Evolutionary conservation across 2,888 invertebrate species (phyloP), one percentile per base, ranked within the genome.

Genomic region (Microctonus aethiopoides): DNA sequence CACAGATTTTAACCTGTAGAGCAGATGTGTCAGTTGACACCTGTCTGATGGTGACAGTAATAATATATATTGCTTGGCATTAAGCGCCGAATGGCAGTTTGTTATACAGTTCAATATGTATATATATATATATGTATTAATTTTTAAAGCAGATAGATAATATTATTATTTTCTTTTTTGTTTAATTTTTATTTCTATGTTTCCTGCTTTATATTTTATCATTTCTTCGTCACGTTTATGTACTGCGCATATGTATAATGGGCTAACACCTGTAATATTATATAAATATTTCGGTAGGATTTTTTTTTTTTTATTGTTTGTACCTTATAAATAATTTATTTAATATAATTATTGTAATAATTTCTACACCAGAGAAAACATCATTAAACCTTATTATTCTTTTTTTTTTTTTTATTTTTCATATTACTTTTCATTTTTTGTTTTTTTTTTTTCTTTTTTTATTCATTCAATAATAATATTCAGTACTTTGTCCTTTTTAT

Each of bases 311-410:
- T 56, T 56, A 29, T 26, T 74, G 52, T 75, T 78, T 74, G 70
- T 79, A 80, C 75, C 76, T 72, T 79, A 79, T 81, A 83, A 77
- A 82, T 80, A 81, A 80, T 81, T 80, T 79, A 76, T 79, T 75
- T 73, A 77, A 77, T 80, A 78, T 79, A 78, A 79, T 80, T 78
- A 79, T 80, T 74, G 73, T 77, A 79, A 81, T 81, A 81, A 81
- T 81, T 83, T 78, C 81, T 83, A 84, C 79, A 82, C 79, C 81
- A 80, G 83, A 80, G 79, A 83, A 85, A 85, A 85, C 85, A 83
- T 83, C 76, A 76, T 84, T 85, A 69, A 85, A 85, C 82, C 79
- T 82, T 79, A 81, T 61, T 82, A 75, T 79, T 75, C 72, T 77
- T 76, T 68, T 74, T 73, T 68, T 68, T 67, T n/a, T n/a, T n/a